A percentile compares a stretch with the other conserved stretches of the same genome.
Evolutionary conservation across 23 tunicate species (phyloP).

Genomic region (Trididemnum clinides): DNA sequence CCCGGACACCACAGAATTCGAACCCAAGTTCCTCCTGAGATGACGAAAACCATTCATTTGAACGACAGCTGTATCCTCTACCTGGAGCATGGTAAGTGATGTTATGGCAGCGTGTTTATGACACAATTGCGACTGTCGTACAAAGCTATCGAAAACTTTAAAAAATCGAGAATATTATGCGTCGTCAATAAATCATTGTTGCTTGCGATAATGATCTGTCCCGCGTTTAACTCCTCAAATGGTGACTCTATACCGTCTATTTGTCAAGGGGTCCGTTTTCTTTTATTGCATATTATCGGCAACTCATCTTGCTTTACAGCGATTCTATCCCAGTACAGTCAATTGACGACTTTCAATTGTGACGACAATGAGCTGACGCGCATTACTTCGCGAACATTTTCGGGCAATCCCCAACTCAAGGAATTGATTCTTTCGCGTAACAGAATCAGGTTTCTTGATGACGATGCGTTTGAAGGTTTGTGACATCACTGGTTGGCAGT

Average conservation of each 20-base stretch:
- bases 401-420: neutral
- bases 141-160: no score
- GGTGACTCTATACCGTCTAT: no score
- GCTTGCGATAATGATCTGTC: no score
- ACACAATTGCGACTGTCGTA: no score
- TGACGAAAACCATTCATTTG: neutral
- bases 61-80: slow-evolving; percentile 23
- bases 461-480: slow-evolving; percentile 1
- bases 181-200: no score
- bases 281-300: no score
- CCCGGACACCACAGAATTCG: slow-evolving; percentile 12
- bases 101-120: no score
- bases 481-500: no score
- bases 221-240: no score
- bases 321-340: neutral
- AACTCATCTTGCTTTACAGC: neutral
- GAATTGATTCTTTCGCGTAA: neutral
- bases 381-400: neutral
- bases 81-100: slow-evolving; percentile 9
- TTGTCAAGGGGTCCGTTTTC: no score
- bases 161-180: no score
- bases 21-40: neutral
- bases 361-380: slow-evolving; percentile 19
- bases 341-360: slow-evolving; percentile 7
- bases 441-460: neutral